These are phyloP conservation scores for Elymnias hypermnestra DNA, from an alignment of 1,140 invertebrate species.

Conservation along the genomic window DNA sequence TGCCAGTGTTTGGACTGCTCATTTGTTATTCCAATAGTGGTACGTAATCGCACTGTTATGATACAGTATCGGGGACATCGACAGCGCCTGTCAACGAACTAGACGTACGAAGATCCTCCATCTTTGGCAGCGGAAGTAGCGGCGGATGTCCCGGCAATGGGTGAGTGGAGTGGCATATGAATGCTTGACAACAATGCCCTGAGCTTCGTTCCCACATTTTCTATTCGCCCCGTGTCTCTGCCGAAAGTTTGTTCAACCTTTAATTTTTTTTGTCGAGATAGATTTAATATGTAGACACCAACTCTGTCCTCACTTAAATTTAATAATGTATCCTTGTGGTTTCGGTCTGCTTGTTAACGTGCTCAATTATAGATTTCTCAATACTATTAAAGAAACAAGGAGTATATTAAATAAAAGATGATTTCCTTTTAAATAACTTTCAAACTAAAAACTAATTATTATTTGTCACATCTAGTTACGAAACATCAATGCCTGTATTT, in stretches of 20 bases:
- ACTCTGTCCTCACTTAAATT: not conserved
- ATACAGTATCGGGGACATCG: constrained; percentile 36
- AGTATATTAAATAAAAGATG: too few species aligned
- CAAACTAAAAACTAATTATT: too few species aligned
- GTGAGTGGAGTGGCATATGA: constrained; percentile 68
- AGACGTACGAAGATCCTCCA: constrained; percentile 59
- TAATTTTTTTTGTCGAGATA: constrained; percentile 65
- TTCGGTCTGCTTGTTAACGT: too few species aligned
- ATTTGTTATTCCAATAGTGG: constrained; percentile 22
- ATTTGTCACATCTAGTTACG: too few species aligned
- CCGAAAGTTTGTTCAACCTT: constrained; percentile 73
- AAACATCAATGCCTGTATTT: too few species aligned
- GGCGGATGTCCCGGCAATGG: constrained; percentile 71
- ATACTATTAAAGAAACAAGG: too few species aligned
- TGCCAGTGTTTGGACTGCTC: constrained; percentile 11
- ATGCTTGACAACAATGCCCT: constrained; percentile 66
- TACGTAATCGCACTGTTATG: constrained; percentile 43
- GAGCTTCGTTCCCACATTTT: constrained; percentile 63
- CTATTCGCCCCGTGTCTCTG: constrained; percentile 65
- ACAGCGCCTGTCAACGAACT: constrained; percentile 64
- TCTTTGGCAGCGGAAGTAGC: constrained; percentile 73
- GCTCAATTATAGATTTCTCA: too few species aligned
- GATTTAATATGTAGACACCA: constrained; percentile 34
- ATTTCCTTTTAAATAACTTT: too few species aligned
- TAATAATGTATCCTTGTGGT: too few species aligned